Evolutionary conservation across 2,113 vertebrate species (phyloP).

Genomic region (Propithecus coquereli): DNA sequence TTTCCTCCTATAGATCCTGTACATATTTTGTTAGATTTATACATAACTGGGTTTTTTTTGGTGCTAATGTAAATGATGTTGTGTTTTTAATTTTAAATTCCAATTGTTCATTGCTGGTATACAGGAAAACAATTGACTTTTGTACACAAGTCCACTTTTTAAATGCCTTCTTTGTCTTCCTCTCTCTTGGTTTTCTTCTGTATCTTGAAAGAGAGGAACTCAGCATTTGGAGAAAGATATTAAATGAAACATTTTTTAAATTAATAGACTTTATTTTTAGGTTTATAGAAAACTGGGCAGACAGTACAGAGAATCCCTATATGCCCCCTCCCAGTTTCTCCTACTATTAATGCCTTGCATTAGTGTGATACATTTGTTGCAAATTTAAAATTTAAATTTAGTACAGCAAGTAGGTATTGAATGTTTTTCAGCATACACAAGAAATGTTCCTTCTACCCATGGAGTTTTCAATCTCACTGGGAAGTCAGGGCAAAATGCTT

Average conservation of each 20-base stretch:
- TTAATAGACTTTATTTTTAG: not conserved
- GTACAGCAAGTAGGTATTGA: not conserved
- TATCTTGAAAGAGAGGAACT: not conserved
- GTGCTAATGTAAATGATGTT: not conserved
- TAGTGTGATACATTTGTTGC: not conserved
- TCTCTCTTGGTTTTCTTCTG: not conserved
- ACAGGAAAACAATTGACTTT: not conserved
- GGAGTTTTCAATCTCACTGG: not conserved
- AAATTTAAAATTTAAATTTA: not conserved
- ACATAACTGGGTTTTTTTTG: not conserved
- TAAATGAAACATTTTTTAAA: not conserved
- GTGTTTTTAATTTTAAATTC: conserved; percentile 9
- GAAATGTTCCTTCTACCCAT: not conserved
- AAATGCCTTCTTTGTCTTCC: not conserved
- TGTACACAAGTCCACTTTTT: not conserved
- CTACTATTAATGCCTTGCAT: not conserved
- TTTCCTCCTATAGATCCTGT: not conserved
- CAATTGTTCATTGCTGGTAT: not conserved
- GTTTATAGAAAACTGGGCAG: not conserved
- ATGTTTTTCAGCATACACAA: not conserved
- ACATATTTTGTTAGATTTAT: not conserved
- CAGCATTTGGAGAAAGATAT: not conserved
- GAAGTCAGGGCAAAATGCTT: not conserved
- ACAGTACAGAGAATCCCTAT: not conserved
- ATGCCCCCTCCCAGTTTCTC: not conserved